Evolutionary conservation across 2,113 vertebrate species (phyloP).

Genomic region (Sebastes fasciatus): DNA sequence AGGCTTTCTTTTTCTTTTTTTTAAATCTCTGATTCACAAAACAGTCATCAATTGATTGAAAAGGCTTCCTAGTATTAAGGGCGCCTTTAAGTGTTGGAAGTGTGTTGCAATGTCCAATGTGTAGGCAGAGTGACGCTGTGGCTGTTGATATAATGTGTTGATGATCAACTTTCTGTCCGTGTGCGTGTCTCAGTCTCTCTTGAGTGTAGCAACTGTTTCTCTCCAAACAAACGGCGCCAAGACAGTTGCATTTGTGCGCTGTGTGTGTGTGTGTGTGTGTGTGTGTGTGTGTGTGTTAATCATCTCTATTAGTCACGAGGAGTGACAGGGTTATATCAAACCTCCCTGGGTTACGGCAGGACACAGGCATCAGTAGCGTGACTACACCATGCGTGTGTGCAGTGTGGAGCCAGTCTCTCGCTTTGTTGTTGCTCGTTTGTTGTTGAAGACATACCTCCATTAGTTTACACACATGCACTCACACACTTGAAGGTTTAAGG

Average conservation of each 20-base stretch:
- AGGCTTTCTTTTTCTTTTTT: background rate
- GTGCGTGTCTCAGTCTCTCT: slow-evolving; percentile 24
- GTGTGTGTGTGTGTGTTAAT: slow-evolving; percentile 57
- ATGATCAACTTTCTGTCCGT: slow-evolving; percentile 52
- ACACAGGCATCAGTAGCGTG: slow-evolving; percentile 73
- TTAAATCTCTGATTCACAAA: background rate
- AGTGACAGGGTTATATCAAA: slow-evolving; percentile 64
- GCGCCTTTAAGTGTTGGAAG: slow-evolving; percentile 9
- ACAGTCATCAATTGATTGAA: slow-evolving; percentile 4
- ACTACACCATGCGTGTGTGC: slow-evolving; percentile 46
- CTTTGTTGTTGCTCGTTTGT: slow-evolving; percentile 53
- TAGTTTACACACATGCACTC: slow-evolving; percentile 56
- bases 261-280: slow-evolving; percentile 31
- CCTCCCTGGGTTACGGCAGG: slow-evolving; percentile 66
- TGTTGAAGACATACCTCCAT: slow-evolving; percentile 59
- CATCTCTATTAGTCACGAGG: slow-evolving; percentile 72
- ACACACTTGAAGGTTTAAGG: slow-evolving; percentile 64
- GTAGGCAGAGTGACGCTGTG: slow-evolving; percentile 39
- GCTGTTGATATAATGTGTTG: slow-evolving; percentile 41
- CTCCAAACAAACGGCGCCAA: slow-evolving; percentile 56
- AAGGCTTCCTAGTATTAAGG: background rate
- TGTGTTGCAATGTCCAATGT: slow-evolving; percentile 29
- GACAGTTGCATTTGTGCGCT: slow-evolving; percentile 45
- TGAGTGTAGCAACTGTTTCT: slow-evolving; percentile 44
- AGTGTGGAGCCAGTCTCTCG: slow-evolving; percentile 38